Base-by-base conservation (phyloP, 2,113 vertebrate genomes). In the Salminus brasiliensis region DNA sequence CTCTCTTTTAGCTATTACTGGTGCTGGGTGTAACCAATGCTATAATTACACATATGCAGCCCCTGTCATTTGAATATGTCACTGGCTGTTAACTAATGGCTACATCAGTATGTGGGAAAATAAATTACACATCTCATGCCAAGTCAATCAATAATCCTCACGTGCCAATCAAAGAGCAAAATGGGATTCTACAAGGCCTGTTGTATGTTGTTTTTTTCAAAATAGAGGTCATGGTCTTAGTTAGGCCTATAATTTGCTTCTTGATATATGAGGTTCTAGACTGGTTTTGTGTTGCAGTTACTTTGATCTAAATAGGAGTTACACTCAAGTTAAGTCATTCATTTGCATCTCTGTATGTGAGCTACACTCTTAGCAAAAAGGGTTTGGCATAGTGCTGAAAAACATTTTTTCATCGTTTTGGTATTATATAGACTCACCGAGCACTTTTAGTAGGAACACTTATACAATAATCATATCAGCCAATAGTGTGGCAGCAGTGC, bases 41-140 rank as follows among this genome's bases (percentile, higher is more conserved):
- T 41, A 47, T 82, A 84, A 86, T 86, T 86, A 67, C 69, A 78
- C 81, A 70, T 63, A 60, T 79, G 71, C 76, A 66, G 65, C 53
- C 75, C 71, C 72, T 80, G 62, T 74, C 74, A 78, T 84, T 71
- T 77, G 66, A 39, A 86, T 74, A 71, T 72, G 83, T 82, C 83
- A 62, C 77, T 69, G 66, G 55, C 62, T 66, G 41, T 74, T 78
- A 74, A 57, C 16, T 76, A 68, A 79, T 29, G 62, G 74, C 75
- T 79, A 57, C 67, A 71, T 78, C 55, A 74, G 27, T 78, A 78
- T 34, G 70, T 82, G 59, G 53, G 43, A 78, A 77, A 78, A 60
- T 71, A 82, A 77, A 84, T 83, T 68, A 78, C 57, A 70, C 39
- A 78, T 82, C 70, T 81, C 76, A 73, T 84, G 63, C 77, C 41